Base-by-base conservation (phyloP, 2,797 vertebrate genomes). In the Poliocrania exsul region DNA sequence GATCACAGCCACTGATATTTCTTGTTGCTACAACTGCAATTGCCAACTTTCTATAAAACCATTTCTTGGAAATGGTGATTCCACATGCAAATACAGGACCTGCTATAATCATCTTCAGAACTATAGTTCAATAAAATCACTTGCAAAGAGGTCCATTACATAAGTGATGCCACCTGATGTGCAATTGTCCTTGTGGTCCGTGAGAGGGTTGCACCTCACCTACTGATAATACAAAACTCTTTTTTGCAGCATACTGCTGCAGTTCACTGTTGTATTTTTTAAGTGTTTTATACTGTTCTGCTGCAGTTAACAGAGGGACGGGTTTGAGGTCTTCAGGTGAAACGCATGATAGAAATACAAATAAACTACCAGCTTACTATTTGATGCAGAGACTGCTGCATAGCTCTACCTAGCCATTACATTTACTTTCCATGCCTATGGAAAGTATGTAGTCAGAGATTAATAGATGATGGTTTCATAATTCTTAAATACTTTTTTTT, bases 401-500 rank as follows among this genome's bases (percentile, higher is more conserved):
- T 44, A 95, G 61, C 61, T 92, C 61, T 88, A 64, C 65, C 56
- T 71, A 91, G 54, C 47, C 54, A 79, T 83, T 75, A 91, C 89
- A 86, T 93, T 89, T 88, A 51, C 47, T 75, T 92, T 94, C 75
- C 87, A 92, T 89, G 92, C 86, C 86, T 94, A 93, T 87, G 72
- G 31, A 65, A 33, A 83, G 42, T 83, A 89, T 89, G 75, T 69
- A 93, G 69, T 80, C 84, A 61, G 87, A 96, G 87, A 88, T 83
- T 91, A 89, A 93, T 92, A 95, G 81, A 79, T 84, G 93, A 96
- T 86, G 84, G 77, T 31, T 95, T 91, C 75, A 96, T 79, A 92
- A 91, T 81, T 95, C 92, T 91, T 96, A 95, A 96, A 94, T 87
- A 93, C 51, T 81, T 95, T 95, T 95, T 95, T 96, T 96, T 95